A percentile compares a stretch with the other conserved stretches of the same genome.
Evolutionary conservation across 2,888 invertebrate species (phyloP).

Genomic region (Synanthedon andrenaeformis): DNA sequence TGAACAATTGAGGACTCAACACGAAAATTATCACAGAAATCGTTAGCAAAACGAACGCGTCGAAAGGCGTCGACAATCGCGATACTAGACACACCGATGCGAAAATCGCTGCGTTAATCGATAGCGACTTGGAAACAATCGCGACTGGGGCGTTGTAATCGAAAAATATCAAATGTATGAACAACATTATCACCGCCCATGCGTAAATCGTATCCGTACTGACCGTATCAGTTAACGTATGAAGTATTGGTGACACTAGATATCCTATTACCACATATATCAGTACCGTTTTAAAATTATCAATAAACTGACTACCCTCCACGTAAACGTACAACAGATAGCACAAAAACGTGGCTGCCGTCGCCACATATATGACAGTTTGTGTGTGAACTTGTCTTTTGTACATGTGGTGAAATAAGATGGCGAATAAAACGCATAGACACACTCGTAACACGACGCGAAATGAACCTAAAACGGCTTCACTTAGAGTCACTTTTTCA

Average conservation of each 20-base stretch:
- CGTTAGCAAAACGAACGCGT: slow-evolving; percentile 91
- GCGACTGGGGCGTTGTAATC: slow-evolving; percentile 92
- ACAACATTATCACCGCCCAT: slow-evolving; percentile 88
- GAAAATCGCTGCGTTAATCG: slow-evolving; percentile 94
- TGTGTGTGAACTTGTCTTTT: slow-evolving; percentile 76
- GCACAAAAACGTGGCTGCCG: slow-evolving; percentile 68
- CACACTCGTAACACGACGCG: slow-evolving; percentile 85
- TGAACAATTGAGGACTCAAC: slow-evolving; percentile 84
- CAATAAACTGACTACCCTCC: slow-evolving; percentile 34
- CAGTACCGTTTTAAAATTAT: slow-evolving; percentile 81
- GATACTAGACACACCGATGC: slow-evolving; percentile 96
- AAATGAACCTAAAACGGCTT: slow-evolving; percentile 82
- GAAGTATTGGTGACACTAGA: slow-evolving; percentile 89
- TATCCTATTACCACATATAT: slow-evolving; percentile 90
- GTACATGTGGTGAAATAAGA: slow-evolving; percentile 80
- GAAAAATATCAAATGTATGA: slow-evolving; percentile 89
- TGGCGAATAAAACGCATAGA: slow-evolving; percentile 78
- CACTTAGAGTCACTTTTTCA: slow-evolving; percentile 76
- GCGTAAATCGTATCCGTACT: slow-evolving; percentile 98
- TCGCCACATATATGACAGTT: slow-evolving; percentile 71
- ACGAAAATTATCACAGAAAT: slow-evolving; percentile 91
- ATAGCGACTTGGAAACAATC: slow-evolving; percentile 90
- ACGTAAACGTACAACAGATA: slow-evolving; percentile 71
- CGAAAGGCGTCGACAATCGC: slow-evolving; percentile 83
- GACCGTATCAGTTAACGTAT: slow-evolving; percentile 95